Conservation (phyloP, 1,140 invertebrate species). For the Aphis gossypii region DNA sequence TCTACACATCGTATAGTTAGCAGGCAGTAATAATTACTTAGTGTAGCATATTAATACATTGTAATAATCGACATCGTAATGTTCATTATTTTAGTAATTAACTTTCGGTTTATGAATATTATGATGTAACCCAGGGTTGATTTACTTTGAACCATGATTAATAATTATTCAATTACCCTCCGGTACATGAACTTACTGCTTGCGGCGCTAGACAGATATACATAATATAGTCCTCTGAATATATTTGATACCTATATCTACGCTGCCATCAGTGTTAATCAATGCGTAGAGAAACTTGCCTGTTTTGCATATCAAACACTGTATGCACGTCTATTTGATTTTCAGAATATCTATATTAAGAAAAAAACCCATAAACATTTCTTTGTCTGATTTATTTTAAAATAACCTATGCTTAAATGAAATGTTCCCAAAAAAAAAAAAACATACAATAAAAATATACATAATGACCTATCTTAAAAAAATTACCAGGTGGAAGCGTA, state of each 20-base stretch:
- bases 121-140: background rate
- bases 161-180: constrained; percentile 11
- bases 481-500: background rate
- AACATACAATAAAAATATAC: background rate
- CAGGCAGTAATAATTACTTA: background rate
- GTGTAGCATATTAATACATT: background rate
- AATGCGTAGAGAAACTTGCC: background rate
- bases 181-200: background rate
- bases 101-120: constrained; percentile 34
- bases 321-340: background rate
- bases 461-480: background rate
- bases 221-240: background rate
- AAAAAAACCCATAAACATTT: background rate
- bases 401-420: background rate
- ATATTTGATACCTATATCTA: background rate
- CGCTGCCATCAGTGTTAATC: background rate
- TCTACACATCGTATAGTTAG: background rate
- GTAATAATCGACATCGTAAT: background rate
- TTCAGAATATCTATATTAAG: background rate
- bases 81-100: constrained; percentile 16
- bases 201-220: background rate
- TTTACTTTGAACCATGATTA: background rate
- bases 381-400: background rate
- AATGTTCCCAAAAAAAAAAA: background rate
- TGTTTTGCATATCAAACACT: background rate